These are phyloP conservation scores for Protobothrops mucrosquamatus DNA, from an alignment of 2,113 vertebrate genomes.

Conservation along the genomic window DNA sequence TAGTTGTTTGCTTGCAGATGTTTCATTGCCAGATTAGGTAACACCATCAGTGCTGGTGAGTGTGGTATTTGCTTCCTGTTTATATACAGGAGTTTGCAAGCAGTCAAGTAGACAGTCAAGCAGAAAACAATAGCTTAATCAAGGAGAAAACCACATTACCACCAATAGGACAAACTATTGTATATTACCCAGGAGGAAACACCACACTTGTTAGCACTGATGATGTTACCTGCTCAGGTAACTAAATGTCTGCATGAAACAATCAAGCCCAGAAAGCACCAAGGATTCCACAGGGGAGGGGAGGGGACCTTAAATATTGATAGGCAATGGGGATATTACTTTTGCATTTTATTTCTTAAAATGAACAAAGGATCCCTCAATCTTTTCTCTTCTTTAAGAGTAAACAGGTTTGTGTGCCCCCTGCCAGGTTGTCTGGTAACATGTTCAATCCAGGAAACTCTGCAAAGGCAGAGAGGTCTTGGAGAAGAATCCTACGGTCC, in stretches of 20 bases:
- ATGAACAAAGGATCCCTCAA: background rate
- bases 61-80: background rate
- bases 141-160: background rate
- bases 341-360: background rate
- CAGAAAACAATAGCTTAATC: background rate
- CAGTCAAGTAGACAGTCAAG: background rate
- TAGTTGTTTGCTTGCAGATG: background rate
- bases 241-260: background rate
- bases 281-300: background rate
- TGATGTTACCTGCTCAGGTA: background rate
- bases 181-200: background rate
- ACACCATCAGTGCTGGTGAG: background rate
- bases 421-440: background rate
- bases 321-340: background rate
- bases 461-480: background rate
- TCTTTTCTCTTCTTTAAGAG: background rate
- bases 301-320: background rate
- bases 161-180: background rate
- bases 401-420: too few relatives aligned
- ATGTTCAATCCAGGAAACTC: background rate
- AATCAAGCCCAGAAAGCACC: background rate
- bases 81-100: background rate
- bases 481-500: background rate
- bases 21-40: background rate
- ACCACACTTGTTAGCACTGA: background rate